Evolutionary conservation across 1,140 invertebrate genomes (phyloP), one percentile per base, ranked within the genome.

Genomic region (Reticulitermes speratus): DNA sequence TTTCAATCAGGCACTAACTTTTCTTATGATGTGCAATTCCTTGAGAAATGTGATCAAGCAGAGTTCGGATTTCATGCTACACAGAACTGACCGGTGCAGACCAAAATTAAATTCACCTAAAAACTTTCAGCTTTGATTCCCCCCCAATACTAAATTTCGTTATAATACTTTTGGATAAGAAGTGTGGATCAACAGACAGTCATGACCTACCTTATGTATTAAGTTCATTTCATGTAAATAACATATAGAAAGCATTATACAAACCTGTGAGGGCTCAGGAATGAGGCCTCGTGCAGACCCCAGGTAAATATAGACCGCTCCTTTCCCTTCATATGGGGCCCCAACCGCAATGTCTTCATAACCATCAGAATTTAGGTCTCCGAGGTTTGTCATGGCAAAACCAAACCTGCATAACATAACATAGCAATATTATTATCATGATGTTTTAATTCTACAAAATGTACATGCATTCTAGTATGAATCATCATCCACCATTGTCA

Each of bases 291-390:
- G 93, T 83, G 92, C 93, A 45, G 95, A 94, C 14, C 97, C 97
- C 87, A 98, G 91, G 91, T 96, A 97, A 88, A 99, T 96, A 89
- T 97, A 98, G 82, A 99, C 95, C 7, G 95, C 93, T 30, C 96
- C 96, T 88, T 94, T 92, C 5, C 93, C 95, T 91, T 98, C 97
- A 90, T 98, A 98, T 0, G 97, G 98, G 44, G 97, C 97, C 30
- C 98, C 98, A 85, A 99, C 94, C 0, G 97, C 97, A 83, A 99
- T 91, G 90, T 99, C 98, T 88, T 96, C 95, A 89, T 94, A 97
- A 0, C 95, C 95, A 90, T 99, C 98, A 91, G 96, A 96, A 90
- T 99, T 98, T 16, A 99, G 92, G 90, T 99, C 98, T 55, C 97
- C 97, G 44, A 97, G 91, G 89, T 95, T 96, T 5, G 97, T 94